Evolutionary conservation across 2,888 invertebrate species (phyloP).

Genomic region (Lithophane ornitopus): DNA sequence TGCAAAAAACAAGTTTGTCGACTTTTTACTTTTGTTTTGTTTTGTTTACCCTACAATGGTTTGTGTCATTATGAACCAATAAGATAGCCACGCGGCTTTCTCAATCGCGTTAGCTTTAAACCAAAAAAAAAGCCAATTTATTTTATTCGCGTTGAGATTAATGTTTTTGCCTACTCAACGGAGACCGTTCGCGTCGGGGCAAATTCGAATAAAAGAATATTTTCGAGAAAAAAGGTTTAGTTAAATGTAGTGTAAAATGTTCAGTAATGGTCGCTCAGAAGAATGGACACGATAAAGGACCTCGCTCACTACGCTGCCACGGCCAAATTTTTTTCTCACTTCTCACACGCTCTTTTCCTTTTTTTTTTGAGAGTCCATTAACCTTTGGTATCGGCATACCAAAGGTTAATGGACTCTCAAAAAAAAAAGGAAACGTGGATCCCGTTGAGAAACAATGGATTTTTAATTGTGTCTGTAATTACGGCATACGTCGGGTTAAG

Average conservation of each 20-base stretch:
- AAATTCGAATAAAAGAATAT: neutral
- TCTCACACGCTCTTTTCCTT: no score
- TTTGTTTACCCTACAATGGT: neutral
- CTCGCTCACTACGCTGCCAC: neutral
- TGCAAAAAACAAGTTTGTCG: neutral
- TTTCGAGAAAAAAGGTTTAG: neutral
- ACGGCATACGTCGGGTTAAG: no score
- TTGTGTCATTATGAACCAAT: neutral
- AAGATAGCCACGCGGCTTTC: neutral
- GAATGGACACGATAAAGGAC: conserved; percentile 12
- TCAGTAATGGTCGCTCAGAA: conserved; percentile 8
- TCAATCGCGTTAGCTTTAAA: no score
- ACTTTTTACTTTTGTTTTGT: neutral
- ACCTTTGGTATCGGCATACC: no score
- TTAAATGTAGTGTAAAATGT: conserved; percentile 34
- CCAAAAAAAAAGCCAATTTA: neutral
- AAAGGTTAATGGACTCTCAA: no score
- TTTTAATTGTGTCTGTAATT: no score
- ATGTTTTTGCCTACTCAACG: neutral
- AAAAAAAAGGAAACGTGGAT: no score
- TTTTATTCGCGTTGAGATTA: neutral
- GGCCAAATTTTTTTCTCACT: no score
- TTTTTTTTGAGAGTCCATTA: no score
- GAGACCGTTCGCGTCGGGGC: neutral
- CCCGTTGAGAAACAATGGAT: no score